phyloP scores from a whole-genome alignment of 2,888 invertebrate species.

The Amphimallon solstitiale region DNA sequence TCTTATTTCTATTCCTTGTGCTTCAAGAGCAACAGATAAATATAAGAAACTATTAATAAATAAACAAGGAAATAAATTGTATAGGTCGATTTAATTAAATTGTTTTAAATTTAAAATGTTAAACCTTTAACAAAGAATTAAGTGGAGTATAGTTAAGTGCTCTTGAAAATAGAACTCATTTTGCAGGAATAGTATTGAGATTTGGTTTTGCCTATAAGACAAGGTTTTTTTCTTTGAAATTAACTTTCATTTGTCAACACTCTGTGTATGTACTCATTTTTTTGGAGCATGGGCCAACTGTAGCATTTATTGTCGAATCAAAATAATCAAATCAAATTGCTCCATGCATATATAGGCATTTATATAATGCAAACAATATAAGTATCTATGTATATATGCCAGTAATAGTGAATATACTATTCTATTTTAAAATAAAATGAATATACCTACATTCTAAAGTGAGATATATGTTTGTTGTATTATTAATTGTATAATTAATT shows the following conservation, averaged over 20 bases:
- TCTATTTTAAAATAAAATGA: slow-evolving; percentile 44
- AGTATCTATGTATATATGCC: slow-evolving; percentile 28
- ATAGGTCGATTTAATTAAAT: too few relatives aligned
- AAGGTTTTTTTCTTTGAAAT: neutral
- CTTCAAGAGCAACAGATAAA: too few relatives aligned
- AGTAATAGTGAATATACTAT: slow-evolving; percentile 48
- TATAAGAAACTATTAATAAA: too few relatives aligned
- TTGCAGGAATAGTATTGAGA: neutral
- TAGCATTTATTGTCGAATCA: slow-evolving; percentile 47
- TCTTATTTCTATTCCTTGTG: too few relatives aligned
- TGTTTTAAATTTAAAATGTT: too few relatives aligned
- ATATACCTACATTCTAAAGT: slow-evolving; percentile 49
- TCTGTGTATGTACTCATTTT: slow-evolving; percentile 16
- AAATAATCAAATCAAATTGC: slow-evolving; percentile 44
- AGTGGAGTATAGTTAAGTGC: too few relatives aligned
- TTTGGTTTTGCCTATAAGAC: slow-evolving; percentile 3
- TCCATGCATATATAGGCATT: slow-evolving; percentile 9
- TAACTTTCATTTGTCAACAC: slow-evolving; percentile 7
- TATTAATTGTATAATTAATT: slow-evolving; percentile 55
- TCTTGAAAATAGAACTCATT: too few relatives aligned
- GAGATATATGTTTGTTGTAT: slow-evolving; percentile 53
- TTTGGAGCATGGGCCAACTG: slow-evolving; percentile 47
- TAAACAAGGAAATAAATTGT: too few relatives aligned
- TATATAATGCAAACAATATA: slow-evolving; percentile 18
- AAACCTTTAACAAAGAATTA: too few relatives aligned